These are phyloP conservation scores for Thaumetopoea pityocampa DNA, from an alignment of 1,140 invertebrate species.

Conservation along the genomic window DNA sequence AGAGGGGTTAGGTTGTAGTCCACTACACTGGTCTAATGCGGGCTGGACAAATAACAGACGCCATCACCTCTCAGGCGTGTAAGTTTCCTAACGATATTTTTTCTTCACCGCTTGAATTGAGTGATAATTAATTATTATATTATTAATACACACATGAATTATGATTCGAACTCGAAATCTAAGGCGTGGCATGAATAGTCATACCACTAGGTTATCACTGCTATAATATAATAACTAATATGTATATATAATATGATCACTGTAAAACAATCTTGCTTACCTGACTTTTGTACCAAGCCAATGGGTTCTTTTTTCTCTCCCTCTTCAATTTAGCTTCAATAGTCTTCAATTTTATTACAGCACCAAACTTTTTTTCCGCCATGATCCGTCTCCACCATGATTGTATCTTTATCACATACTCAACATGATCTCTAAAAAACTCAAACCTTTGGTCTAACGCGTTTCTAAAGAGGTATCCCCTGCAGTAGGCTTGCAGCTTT, in stretches of 20 bases:
- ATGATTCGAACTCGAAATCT: no score
- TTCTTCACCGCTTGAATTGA: no score
- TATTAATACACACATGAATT: no score
- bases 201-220: no score
- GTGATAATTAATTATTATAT: no score
- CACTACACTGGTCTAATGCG: no score
- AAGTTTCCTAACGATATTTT: no score
- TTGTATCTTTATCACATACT: slow-evolving; percentile 80
- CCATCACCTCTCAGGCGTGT: no score
- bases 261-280: slow-evolving; percentile 41
- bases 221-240: no score
- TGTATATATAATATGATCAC: slow-evolving; percentile 1
- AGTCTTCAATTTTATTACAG: slow-evolving; percentile 61
- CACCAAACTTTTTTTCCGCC: slow-evolving; percentile 73
- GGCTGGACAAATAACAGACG: no score
- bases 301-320: slow-evolving; percentile 60
- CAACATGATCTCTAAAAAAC: slow-evolving; percentile 74
- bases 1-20: no score
- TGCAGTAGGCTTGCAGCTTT: slow-evolving; percentile 78
- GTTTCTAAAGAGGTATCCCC: slow-evolving; percentile 80
- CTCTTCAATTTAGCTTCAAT: slow-evolving; percentile 53
- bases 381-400: slow-evolving; percentile 80
- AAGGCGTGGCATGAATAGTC: no score
- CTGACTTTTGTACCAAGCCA: slow-evolving; percentile 72
- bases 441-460: slow-evolving; percentile 66